Conservation (phyloP, 1,140 invertebrate species). For the Diploscapter pachys region DNA sequence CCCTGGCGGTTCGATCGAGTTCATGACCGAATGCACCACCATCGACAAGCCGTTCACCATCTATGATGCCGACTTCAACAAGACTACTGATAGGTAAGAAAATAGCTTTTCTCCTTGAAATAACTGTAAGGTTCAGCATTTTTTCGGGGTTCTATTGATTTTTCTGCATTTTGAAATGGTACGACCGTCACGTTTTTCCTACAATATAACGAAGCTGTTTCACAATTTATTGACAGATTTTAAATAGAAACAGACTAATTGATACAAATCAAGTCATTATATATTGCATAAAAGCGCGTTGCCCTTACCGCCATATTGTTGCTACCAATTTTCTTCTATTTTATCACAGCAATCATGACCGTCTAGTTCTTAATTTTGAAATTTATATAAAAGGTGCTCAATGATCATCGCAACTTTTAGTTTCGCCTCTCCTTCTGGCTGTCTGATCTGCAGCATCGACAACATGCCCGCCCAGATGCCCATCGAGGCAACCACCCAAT, state of each 20-base stretch:
- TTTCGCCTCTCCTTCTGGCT: conserved; percentile 67
- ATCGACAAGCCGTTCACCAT: conserved; percentile 98
- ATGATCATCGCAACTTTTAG: conserved; percentile 28
- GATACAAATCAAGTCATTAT: no score
- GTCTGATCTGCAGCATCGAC: conserved; percentile 96
- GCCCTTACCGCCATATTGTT: no score
- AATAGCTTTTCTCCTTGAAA: background rate
- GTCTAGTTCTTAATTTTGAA: conserved; percentile 18
- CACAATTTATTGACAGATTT: no score
- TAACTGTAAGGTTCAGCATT: background rate
- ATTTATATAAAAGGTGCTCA: background rate
- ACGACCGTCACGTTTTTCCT: no score
- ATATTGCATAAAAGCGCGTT: no score
- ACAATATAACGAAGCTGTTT: no score
- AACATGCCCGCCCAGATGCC: conserved; percentile 99
- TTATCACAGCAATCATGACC: no score
- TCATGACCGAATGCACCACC: conserved; percentile 99
- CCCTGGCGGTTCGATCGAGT: conserved; percentile 96
- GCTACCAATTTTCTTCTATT: no score
- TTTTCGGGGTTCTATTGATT: no score
- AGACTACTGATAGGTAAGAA: conserved; percentile 78
- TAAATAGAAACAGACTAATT: no score
- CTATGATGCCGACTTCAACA: conserved; percentile 96
- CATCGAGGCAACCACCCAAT: conserved; percentile 92
- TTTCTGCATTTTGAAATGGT: no score